Base-by-base conservation (phyloP, 53 echinoderm and acorn worm species). In the Echinometra lucunter region DNA sequence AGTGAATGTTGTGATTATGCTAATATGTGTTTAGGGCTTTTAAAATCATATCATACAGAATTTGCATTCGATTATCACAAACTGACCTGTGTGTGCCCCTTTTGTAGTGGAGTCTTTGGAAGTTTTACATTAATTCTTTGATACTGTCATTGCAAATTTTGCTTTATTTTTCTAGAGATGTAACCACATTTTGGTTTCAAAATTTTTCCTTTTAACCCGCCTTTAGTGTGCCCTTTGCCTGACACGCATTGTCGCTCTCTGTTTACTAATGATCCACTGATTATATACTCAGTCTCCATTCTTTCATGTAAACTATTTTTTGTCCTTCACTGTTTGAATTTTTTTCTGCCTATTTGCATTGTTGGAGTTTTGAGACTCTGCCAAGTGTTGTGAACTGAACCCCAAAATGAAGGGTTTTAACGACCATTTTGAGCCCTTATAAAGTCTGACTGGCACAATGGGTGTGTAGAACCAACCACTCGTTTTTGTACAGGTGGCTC, bases 341-440 rank as follows among this genome's bases (percentile, higher is more conserved):
- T 85, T 81, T 44, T 81, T 85, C 49, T 85, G 2, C 49, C 35
- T 85, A 49, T 85, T 85, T 85, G 47, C 49, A 5, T 85, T 85
- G 55, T 83, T 49, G 27, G 27, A 47, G 49, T 85, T 85, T 89
- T 89, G 89, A 89, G 35, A 37, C 37, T 60, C 60, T 89, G 89
- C 89, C 89, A 89, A 89, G 53, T 11, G 10, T 10, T 57, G 89
- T 89, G 57, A 58, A 89, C n/a, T 89, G 89, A 60, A 89, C 89
- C 89, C 53, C 19, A 37, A 37, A 89, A 89, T 89, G 21, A 35
- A 30, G 89, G 89, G 21, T 42, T n/a, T 55, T 89, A 37, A 60
- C 30, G 11, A 58, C 60, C 63, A 58, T 89, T 58, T 89, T 49
- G 53, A 28, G 58, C n/a, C 45, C 19, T 89, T 60, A 89, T 89